Conservation (phyloP, 2,797 vertebrate genomes). For the Coregonus sp. region DNA sequence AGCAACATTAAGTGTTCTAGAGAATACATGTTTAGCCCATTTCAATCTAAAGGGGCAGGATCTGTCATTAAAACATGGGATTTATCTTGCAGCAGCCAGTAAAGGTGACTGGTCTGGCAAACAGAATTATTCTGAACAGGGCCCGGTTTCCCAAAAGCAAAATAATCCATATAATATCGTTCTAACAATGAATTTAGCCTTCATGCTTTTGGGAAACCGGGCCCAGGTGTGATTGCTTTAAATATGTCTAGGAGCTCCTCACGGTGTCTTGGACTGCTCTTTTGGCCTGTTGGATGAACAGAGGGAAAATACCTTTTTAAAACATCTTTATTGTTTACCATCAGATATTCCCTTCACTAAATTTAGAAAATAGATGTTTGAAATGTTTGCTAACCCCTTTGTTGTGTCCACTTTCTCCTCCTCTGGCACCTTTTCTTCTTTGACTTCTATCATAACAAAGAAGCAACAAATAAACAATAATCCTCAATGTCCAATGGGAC, state of each 20-base stretch:
- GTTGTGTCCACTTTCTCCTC: constrained; percentile 94
- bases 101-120: constrained; percentile 38
- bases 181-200: too few relatives aligned
- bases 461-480: not conserved
- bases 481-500: not conserved
- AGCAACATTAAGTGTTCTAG: constrained; percentile 67
- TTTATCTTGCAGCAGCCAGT: constrained; percentile 46
- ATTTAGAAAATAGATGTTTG: not conserved
- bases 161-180: too few relatives aligned
- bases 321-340: too few relatives aligned
- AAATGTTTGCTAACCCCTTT: constrained; percentile 82
- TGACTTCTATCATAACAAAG: constrained; percentile 76
- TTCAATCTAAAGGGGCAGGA: constrained; percentile 16
- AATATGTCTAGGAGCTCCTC: constrained; percentile 43
- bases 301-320: not conserved
- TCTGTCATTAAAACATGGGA: constrained; percentile 44
- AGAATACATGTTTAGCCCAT: constrained; percentile 67
- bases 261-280: constrained; percentile 80
- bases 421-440: constrained; percentile 88
- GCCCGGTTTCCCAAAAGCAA: too few relatives aligned
- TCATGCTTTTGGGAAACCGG: too few relatives aligned
- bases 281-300: constrained; percentile 72
- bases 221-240: constrained; percentile 24
- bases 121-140: constrained; percentile 41
- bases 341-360: too few relatives aligned